Evolutionary conservation across 1,140 invertebrate genomes (phyloP).

Genomic region (Eurosta solidaginis): DNA sequence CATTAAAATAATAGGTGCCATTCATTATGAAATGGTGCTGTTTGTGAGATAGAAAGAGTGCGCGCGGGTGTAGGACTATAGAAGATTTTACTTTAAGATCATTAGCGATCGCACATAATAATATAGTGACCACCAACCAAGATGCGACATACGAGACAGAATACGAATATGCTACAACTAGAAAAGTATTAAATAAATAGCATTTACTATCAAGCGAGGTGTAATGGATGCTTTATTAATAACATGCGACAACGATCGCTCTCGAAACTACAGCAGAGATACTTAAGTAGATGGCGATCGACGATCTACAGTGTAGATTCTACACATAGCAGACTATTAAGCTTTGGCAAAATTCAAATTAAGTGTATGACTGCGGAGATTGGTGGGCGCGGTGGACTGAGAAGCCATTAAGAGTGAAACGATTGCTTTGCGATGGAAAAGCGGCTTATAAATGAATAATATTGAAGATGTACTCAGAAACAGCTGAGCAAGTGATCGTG

Average conservation of each 20-base stretch:
- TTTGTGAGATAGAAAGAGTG: not conserved
- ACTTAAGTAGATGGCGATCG: not conserved
- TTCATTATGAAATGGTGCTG: not conserved
- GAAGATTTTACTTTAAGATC: not conserved
- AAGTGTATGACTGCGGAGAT: not conserved
- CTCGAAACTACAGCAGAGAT: constrained; percentile 19
- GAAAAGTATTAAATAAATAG: not conserved
- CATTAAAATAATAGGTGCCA: constrained; percentile 19
- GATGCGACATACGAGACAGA: not conserved
- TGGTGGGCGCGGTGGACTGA: not conserved
- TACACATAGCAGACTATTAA: not conserved
- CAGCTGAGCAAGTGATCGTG: not conserved
- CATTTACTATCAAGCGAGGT: constrained; percentile 40
- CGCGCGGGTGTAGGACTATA: not conserved
- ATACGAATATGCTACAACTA: not conserved
- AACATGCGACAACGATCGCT: constrained; percentile 59
- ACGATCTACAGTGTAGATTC: no score
- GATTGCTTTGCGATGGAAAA: not conserved
- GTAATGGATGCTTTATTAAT: constrained; percentile 61
- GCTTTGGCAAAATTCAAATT: constrained; percentile 38
- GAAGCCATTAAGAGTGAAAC: not conserved
- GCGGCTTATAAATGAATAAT: not conserved
- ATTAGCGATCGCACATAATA: not conserved
- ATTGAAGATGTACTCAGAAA: not conserved
- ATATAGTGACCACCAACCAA: not conserved